Conservation (phyloP, 1,140 invertebrate species). For the Melitaea cinxia region DNA sequence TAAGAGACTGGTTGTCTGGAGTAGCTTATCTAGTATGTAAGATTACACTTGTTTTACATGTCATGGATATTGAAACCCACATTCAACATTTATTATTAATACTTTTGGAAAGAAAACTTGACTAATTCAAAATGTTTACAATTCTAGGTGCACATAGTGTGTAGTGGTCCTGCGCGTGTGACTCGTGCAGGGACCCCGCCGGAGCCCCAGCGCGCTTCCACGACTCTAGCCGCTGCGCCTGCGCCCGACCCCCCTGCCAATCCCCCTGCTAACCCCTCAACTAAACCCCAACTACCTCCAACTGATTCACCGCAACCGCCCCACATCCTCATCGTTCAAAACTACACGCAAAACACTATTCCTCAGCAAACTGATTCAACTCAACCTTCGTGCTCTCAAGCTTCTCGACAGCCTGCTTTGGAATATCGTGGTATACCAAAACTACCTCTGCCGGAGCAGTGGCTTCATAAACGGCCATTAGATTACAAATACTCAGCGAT, state of each 20-base stretch:
- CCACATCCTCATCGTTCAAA: conserved; percentile 60
- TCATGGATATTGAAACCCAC: too few species aligned
- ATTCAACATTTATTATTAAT: too few species aligned
- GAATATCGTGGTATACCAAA: conserved; percentile 59
- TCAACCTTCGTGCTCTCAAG: conserved; percentile 42
- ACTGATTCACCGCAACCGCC: conserved; percentile 38
- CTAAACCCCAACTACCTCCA: conserved; percentile 34
- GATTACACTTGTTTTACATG: too few species aligned
- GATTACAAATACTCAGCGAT: conserved; percentile 67
- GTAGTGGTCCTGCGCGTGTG: conserved; percentile 44
- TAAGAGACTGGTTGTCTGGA: too few species aligned
- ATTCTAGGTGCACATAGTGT: conserved; percentile 67
- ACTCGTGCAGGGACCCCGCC: conserved; percentile 33
- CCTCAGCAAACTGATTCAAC: conserved; percentile 36
- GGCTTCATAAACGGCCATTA: conserved; percentile 63
- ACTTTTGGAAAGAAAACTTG: neutral
- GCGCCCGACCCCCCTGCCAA: conserved; percentile 45
- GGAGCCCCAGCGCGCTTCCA: conserved; percentile 35
- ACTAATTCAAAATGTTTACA: neutral
- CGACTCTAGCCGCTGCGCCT: conserved; percentile 36
- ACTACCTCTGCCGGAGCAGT: conserved; percentile 67
- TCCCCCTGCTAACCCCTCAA: conserved; percentile 41
- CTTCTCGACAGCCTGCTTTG: conserved; percentile 31
- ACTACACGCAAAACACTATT: conserved; percentile 47
- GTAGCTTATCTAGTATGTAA: too few species aligned